Evolutionary conservation across 2,113 vertebrate genomes (phyloP).

Genomic region (Myotis davidii): DNA sequence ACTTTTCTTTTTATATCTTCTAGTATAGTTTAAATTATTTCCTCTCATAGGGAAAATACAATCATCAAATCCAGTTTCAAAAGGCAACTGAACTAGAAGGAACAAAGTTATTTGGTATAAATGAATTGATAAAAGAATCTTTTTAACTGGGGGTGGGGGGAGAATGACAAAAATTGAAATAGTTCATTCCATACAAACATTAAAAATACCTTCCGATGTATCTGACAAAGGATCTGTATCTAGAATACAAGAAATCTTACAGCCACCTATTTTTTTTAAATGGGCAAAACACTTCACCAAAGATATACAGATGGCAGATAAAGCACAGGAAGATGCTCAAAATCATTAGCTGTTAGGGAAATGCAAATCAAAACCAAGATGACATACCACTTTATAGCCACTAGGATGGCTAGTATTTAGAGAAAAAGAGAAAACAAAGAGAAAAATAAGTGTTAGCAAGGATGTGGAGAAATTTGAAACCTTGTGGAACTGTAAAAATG

Average conservation of each 20-base stretch:
- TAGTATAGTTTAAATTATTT: not conserved
- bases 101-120: not conserved
- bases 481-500: not conserved
- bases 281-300: constrained; percentile 23
- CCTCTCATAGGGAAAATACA: not conserved
- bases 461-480: not conserved
- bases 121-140: not conserved
- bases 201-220: constrained; percentile 17
- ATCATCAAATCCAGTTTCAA: constrained; percentile 40
- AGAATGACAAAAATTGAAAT: not conserved
- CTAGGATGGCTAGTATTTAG: not conserved
- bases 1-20: not conserved
- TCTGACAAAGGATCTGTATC: not conserved
- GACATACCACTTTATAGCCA: not conserved
- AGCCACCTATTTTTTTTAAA: not conserved
- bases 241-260: constrained; percentile 24
- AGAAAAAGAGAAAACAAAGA: not conserved
- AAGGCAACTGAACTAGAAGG: constrained; percentile 17
- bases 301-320: not conserved
- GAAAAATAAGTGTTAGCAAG: not conserved
- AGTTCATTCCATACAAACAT: constrained; percentile 19
- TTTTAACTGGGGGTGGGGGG: not conserved
- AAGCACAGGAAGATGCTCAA: constrained; percentile 20
- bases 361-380: constrained; percentile 44
- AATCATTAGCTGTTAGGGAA: constrained; percentile 13